Conservation (phyloP, 2,797 vertebrate species). For the Eupleurogrammus muticus region DNA sequence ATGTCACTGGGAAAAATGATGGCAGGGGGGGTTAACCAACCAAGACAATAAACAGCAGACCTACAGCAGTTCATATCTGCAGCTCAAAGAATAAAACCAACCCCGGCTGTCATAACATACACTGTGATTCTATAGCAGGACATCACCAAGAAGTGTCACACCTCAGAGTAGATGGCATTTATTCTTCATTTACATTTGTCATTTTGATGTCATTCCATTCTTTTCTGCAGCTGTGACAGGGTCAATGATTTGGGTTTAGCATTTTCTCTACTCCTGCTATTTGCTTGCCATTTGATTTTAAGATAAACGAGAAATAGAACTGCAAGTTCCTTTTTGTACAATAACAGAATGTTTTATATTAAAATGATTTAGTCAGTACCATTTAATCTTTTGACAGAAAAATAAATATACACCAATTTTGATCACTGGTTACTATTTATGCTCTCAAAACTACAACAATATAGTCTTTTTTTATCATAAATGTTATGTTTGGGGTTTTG, state of each 20-base stretch:
- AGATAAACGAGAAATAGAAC: background rate
- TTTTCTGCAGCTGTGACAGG: background rate
- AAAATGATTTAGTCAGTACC: too few species aligned
- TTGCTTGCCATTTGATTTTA: slow-evolving; percentile 12
- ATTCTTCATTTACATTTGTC: slow-evolving; percentile 6
- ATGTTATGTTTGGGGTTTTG: background rate
- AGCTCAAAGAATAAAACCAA: background rate
- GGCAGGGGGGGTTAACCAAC: slow-evolving; percentile 15
- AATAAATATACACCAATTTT: background rate
- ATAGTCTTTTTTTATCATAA: background rate
- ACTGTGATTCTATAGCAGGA: background rate
- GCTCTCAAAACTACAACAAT: rapidly evolving
- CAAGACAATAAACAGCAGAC: slow-evolving; percentile 15
- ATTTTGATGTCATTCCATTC: slow-evolving; percentile 5
- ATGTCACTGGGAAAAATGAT: slow-evolving; percentile 23
- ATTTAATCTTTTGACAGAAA: background rate
- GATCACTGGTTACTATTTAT: background rate
- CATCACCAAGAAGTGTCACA: slow-evolving; percentile 2
- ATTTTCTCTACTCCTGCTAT: background rate
- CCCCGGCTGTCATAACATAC: background rate
- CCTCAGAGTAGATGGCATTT: background rate
- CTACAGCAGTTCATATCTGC: background rate
- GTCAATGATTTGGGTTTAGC: slow-evolving; percentile 7
- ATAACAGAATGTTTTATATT: too few species aligned
- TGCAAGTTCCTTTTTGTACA: rapidly evolving